phyloP scores from a whole-genome alignment of 2,888 invertebrate species.

The Pammene fasciana region DNA sequence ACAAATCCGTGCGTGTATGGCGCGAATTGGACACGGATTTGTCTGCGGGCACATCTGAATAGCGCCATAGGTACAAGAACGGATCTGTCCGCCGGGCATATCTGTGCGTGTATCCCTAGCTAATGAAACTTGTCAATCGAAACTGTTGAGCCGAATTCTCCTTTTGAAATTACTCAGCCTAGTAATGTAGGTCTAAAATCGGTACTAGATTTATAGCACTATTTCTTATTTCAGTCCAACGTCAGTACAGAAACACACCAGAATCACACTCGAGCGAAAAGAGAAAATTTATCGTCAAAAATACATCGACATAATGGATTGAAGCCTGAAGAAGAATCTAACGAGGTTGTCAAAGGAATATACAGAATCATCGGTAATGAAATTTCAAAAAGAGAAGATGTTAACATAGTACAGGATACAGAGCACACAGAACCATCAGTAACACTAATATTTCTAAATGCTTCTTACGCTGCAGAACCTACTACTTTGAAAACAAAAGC shows the following conservation, averaged over 20 bases:
- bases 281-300: not conserved
- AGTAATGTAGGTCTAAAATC: too few relatives aligned
- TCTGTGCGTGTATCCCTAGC: too few relatives aligned
- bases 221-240: not conserved
- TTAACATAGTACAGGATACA: not conserved
- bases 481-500: not conserved
- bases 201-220: too few relatives aligned
- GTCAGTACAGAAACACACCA: not conserved
- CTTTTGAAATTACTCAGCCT: too few relatives aligned
- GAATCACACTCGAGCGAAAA: not conserved
- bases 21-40: too few relatives aligned
- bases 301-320: too few relatives aligned
- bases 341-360: not conserved
- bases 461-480: not conserved
- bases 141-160: too few relatives aligned
- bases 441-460: constrained; percentile 10
- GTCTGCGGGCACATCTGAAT: too few relatives aligned
- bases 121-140: too few relatives aligned
- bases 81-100: too few relatives aligned
- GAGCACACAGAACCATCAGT: constrained; percentile 1
- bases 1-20: too few relatives aligned
- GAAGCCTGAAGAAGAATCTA: not conserved
- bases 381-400: not conserved
- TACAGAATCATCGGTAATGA: not conserved
- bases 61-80: too few relatives aligned